These are phyloP conservation scores for Drosophila mimetica DNA, from an alignment of 2,888 invertebrate genomes.

Conservation along the genomic window DNA sequence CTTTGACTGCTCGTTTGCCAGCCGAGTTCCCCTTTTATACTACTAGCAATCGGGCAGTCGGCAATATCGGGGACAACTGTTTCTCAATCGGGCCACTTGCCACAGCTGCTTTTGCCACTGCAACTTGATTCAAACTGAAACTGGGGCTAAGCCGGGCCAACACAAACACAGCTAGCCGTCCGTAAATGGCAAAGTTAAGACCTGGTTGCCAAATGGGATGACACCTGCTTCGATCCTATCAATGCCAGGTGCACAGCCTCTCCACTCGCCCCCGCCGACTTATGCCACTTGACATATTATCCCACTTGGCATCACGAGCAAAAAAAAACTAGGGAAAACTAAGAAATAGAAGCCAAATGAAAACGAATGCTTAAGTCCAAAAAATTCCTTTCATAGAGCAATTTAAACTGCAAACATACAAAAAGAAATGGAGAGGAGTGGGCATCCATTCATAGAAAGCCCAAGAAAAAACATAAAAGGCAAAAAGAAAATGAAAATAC, in stretches of 20 bases:
- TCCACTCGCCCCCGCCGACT: constrained; percentile 43
- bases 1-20: constrained; percentile 27
- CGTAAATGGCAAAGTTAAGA: constrained; percentile 12
- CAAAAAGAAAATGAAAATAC: constrained; percentile 30
- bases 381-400: constrained; percentile 71
- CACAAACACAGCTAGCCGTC: constrained; percentile 25
- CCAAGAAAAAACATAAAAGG: constrained; percentile 38
- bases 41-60: background rate
- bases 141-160: constrained; percentile 26
- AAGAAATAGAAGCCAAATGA: constrained; percentile 55
- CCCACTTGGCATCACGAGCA: constrained; percentile 23
- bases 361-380: constrained; percentile 56
- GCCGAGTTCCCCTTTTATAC: constrained; percentile 30
- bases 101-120: constrained; percentile 35
- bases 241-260: constrained; percentile 56
- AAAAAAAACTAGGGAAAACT: constrained; percentile 9
- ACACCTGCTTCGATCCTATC: constrained; percentile 56
- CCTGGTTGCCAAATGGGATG: constrained; percentile 20
- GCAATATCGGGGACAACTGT: constrained; percentile 24
- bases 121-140: constrained; percentile 21
- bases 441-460: constrained; percentile 36
- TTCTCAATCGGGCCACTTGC: constrained; percentile 35
- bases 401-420: constrained; percentile 72
- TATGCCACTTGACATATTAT: constrained; percentile 69
- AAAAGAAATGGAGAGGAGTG: constrained; percentile 20